Conservation (phyloP, 2,888 invertebrate species). For the Mythimna impura region DNA sequence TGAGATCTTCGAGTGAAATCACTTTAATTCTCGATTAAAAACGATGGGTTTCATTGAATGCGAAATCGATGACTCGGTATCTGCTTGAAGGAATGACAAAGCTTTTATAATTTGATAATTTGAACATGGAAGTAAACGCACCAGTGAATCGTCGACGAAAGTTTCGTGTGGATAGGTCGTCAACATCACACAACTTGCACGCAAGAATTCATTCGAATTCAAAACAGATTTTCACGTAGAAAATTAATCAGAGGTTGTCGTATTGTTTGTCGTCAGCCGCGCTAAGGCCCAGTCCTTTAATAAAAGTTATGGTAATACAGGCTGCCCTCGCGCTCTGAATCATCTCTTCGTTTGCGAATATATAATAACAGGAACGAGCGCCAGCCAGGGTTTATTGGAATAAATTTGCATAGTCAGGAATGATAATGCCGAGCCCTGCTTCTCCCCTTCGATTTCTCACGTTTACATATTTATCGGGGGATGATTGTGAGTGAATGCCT, state of each 20-base stretch:
- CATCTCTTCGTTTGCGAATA: constrained; percentile 90
- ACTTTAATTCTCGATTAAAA: constrained; percentile 64
- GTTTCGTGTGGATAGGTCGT: constrained; percentile 20
- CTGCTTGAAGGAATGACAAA: constrained; percentile 26
- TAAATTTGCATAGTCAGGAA: constrained; percentile 89
- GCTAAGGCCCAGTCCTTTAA: constrained; percentile 86
- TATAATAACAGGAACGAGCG: constrained; percentile 87
- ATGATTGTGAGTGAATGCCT: constrained; percentile 77
- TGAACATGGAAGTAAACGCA: constrained; percentile 6
- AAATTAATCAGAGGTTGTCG: constrained; percentile 85
- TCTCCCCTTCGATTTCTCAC: constrained; percentile 83
- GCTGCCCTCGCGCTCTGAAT: constrained; percentile 85
- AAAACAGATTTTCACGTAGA: constrained; percentile 86
- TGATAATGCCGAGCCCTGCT: constrained; percentile 81
- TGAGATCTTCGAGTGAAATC: constrained; percentile 58
- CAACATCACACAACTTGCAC: constrained; percentile 50
- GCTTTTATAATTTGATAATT: constrained; percentile 44
- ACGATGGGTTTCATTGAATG: constrained; percentile 34
- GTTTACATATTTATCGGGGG: constrained; percentile 88
- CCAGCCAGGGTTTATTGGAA: constrained; percentile 88
- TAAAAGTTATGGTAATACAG: constrained; percentile 89
- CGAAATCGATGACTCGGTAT: constrained; percentile 18
- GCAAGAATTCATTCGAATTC: constrained; percentile 81
- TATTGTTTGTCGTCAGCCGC: constrained; percentile 83
- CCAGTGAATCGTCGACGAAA: constrained; percentile 20